Evolutionary conservation across 2,888 invertebrate species (phyloP).

Genomic region (Ypsolopha scabrella): DNA sequence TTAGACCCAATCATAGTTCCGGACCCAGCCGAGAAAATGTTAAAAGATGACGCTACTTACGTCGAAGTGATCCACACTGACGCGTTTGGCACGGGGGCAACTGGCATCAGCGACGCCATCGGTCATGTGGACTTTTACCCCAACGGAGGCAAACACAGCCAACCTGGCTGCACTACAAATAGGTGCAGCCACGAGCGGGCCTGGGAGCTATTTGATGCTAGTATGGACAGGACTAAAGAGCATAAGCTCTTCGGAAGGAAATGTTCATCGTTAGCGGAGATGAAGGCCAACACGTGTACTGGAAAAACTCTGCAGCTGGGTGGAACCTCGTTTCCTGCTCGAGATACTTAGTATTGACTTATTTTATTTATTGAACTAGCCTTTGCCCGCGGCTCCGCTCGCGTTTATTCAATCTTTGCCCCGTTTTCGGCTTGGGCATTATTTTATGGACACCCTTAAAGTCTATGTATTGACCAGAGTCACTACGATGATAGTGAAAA

Average conservation of each 20-base stretch:
- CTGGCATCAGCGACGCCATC: slow-evolving; percentile 8
- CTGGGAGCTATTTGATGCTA: not conserved
- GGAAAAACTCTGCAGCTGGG: not conserved
- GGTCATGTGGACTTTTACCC: slow-evolving; percentile 8
- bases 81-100: slow-evolving; percentile 7
- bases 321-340: not conserved
- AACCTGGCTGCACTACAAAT: slow-evolving; percentile 3
- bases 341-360: not conserved
- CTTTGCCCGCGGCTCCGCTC: no score
- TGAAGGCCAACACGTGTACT: not conserved
- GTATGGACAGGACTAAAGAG: not conserved
- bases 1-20: no score
- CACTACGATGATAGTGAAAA: no score
- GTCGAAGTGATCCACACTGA: slow-evolving; percentile 15
- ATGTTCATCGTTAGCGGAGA: not conserved
- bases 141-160: slow-evolving; percentile 21
- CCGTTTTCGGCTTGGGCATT: no score
- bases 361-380: not conserved
- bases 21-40: no score
- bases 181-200: slow-evolving; percentile 7
- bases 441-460: no score
- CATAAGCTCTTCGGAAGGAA: not conserved
- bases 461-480: no score
- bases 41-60: slow-evolving; percentile 17
- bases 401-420: no score